Conservation (phyloP, 2,888 invertebrate species). For the Mechanitis mazaeus region DNA sequence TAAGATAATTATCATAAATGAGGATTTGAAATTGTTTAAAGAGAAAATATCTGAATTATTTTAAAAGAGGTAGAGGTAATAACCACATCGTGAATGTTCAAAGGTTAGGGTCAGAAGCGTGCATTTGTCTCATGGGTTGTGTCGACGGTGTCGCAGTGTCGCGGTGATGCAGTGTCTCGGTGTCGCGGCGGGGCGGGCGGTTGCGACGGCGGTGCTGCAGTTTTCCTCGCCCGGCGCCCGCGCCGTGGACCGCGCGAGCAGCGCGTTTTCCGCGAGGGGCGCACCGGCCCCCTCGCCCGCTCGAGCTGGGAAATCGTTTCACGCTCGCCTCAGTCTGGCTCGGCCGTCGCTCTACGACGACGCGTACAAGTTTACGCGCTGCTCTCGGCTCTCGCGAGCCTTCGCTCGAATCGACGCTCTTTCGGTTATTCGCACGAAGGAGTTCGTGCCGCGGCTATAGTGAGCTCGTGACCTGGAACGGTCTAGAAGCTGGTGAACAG, state of each 20-base stretch:
- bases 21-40: background rate
- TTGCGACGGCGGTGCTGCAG: slow-evolving; percentile 38
- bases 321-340: slow-evolving; percentile 69
- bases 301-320: slow-evolving; percentile 66
- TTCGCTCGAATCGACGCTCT: slow-evolving; percentile 41
- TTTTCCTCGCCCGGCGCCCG: slow-evolving; percentile 67
- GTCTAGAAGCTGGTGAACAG: slow-evolving; percentile 44
- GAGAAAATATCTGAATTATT: background rate
- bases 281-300: slow-evolving; percentile 64
- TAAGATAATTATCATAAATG: no score
- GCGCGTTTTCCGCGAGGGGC: slow-evolving; percentile 71
- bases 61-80: slow-evolving; percentile 2
- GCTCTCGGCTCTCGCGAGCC: slow-evolving; percentile 55
- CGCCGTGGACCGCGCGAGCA: slow-evolving; percentile 48
- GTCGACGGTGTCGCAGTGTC: slow-evolving; percentile 33
- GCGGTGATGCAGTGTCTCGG: slow-evolving; percentile 30
- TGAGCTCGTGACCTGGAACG: slow-evolving; percentile 69
- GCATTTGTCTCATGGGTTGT: slow-evolving; percentile 28
- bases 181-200: slow-evolving; percentile 28
- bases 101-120: slow-evolving; percentile 40
- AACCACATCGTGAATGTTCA: slow-evolving; percentile 6
- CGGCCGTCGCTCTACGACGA: slow-evolving; percentile 68
- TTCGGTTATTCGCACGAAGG: slow-evolving; percentile 44
- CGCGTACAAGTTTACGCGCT: slow-evolving; percentile 55
- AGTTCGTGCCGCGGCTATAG: slow-evolving; percentile 66